Evolutionary conservation across 2,797 vertebrate species (phyloP), one percentile per base, ranked within the genome.

Genomic region (Xenopus petersii): DNA sequence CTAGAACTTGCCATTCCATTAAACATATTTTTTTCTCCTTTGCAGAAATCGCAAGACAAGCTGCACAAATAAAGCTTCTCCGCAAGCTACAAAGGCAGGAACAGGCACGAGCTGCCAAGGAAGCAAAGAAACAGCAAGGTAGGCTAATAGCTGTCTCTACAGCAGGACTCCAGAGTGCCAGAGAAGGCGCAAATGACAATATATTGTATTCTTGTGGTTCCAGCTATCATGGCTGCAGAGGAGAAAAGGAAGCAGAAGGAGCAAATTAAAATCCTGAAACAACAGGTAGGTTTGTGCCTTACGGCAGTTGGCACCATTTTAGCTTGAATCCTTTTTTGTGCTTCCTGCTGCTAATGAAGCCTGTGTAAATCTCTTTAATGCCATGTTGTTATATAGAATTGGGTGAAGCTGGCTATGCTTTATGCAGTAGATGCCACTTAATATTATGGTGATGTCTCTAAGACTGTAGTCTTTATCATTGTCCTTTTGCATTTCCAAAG

Each of bases 41-140:
- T 85, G 84, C 89, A 98, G 96, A 97, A 93, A 96, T 98, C 81
- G 96, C 96, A 55, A 94, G 94, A 75, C 96, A 98, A 89, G 96
- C 95, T 75, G 94, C 96, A 77, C 94, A 98, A 83, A 95, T 98
- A 84, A 98, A 98, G 86, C 89, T 97, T 83, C 91, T 96, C 84
- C 93, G 94, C 81, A 98, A 96, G 86, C 92, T 97, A 73, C 95
- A 98, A 88, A 98, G 94, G 75, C 95, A 97, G 80, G 96, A 96
- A 48, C 91, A 96, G 83, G 94, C 92, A 0, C 93, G 93, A 79
- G 95, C 94, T 56, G 94, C 94, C 73, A 98, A 98, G 89, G 96
- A 98, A 87, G 96, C 95, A 0, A 96, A 92, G 85, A 96, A 93
- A 83, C 95, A 96, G 80, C 94, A 94, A 92, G 96, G 96, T 95